Base-by-base conservation (phyloP, 1,140 invertebrate genomes). In the Ctenoplectra terminalis region DNA sequence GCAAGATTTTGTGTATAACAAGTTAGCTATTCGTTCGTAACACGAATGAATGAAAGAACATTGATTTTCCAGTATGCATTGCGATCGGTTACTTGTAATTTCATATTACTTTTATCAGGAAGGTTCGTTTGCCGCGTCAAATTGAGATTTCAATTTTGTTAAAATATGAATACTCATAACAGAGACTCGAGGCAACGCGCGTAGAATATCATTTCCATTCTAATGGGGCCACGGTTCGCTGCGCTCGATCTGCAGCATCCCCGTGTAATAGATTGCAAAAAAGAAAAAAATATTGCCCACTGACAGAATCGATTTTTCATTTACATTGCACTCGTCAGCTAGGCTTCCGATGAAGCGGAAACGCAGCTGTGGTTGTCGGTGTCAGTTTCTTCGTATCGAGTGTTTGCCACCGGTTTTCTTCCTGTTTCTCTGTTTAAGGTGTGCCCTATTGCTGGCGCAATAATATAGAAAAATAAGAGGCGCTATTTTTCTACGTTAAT, bases 301-400 rank as follows among this genome's bases (percentile, higher is more conserved):
- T 63, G 46, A 63, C 37, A 29, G 43, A 75, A 75, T 75, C 58
- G 58, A 64, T 75, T 75, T 63, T 75, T 75, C 29, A 50, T 50
- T 75, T 50, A 63, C 56, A n/a, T 61, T 50, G 15, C 29, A 13
- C 26, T 64, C 34, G 34, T 17, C 58, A 29, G 72, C 2, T 37
- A 40, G n/a, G 26, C 13, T 13, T 2, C 20, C n/a, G 29, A 34
- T 46, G 71, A 60, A n/a, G 52, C 72, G 58, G 72, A 75, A 75
- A 63, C 43, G 43, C 43, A 20, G 43, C 20, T 37, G 29, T 15
- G 58, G 23, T 37, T 50, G 58, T 63, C 58, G 43, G 43, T 50
- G 46, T 63, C 29, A 48, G 23, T 61, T 74, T 26, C 40, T 74
- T 20, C 56, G 13, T 37, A 37, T 74, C 56, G 72, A 46, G 5